Base-by-base conservation (phyloP, 1,140 invertebrate genomes). In the Leptonema lineaticorne region DNA sequence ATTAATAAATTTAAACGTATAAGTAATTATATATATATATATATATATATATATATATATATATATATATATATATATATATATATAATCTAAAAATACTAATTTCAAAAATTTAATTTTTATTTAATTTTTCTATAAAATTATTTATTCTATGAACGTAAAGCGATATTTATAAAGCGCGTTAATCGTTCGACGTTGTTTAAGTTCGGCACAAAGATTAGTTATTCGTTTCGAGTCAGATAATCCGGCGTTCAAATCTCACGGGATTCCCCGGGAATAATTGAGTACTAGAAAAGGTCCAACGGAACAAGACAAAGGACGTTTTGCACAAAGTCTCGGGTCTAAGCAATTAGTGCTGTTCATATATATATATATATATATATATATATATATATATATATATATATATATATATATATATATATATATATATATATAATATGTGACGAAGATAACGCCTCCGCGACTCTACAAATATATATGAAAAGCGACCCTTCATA, bases 251-350 rank as follows among this genome's bases (percentile, higher is more conserved):
- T n/a, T 22, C 8, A 24, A 24, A 53, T 53, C 50, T 53, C 50
- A 9, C 6, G 50, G 50, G 50, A 26, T 22, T 11, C 22, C 50
- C 20, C 18, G 18, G 11, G 50, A 53, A 53, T 53, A 53, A 53
- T 53, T 53, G 50, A 24, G 11, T 16, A 11, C 37, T 16, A 11
- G 50, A 53, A n/a, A 53, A 53, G 50, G 50, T 53, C 22, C 50
- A 24, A 48, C 46, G 18, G 27, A 53, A 53, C 27, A 53, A 53
- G 50, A 53, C 50, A 53, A 53, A 53, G 50, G 50, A 53, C 50
- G 20, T n/a, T 53, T 53, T 22, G 3, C 50, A n/a, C 20, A 24
- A 53, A 53, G 22, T 53, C 50, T 26, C 50, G 37, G 37, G 50
- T 22, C 22, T 7, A 20, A 24, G 20, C 50, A 53, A 53, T 53